Percentiles rank a stretch among this genome's conserved stretches.
These are phyloP conservation scores for Leptinotarsa haldemani DNA, from an alignment of 2,888 invertebrate species.

Conservation along the genomic window DNA sequence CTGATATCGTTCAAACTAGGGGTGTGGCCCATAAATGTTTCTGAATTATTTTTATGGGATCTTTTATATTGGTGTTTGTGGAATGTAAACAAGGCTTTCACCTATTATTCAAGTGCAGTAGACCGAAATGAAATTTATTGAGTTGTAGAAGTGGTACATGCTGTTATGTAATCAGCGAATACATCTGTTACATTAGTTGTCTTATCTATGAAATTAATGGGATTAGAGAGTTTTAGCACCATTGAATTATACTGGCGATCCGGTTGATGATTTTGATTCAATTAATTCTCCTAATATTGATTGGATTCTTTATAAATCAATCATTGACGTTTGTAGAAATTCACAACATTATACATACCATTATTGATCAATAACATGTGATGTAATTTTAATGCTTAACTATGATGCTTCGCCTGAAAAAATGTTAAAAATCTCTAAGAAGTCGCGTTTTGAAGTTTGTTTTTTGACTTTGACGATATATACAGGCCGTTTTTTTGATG, in stretches of 20 bases:
- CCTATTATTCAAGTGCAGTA: slow-evolving; percentile 8
- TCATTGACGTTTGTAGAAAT: too few relatives aligned
- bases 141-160: slow-evolving; percentile 29
- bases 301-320: not conserved
- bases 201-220: slow-evolving; percentile 13
- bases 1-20: not conserved
- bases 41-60: not conserved
- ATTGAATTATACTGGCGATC: not conserved
- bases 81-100: slow-evolving; percentile 4
- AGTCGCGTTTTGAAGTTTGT: too few relatives aligned
- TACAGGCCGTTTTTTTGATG: too few relatives aligned
- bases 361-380: too few relatives aligned
- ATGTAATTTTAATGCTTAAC: too few relatives aligned
- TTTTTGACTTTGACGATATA: too few relatives aligned
- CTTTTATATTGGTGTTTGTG: not conserved
- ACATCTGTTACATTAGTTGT: slow-evolving; percentile 32
- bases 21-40: not conserved
- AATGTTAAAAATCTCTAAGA: too few relatives aligned
- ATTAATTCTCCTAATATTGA: not conserved
- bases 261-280: slow-evolving; percentile 3
- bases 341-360: too few relatives aligned
- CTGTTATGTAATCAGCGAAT: slow-evolving; percentile 35
- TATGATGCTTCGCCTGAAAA: too few relatives aligned
- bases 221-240: slow-evolving; percentile 25
- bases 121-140: slow-evolving; percentile 1